phyloP scores from a whole-genome alignment of 2,888 invertebrate genomes.

The Trachelus tabidus region DNA sequence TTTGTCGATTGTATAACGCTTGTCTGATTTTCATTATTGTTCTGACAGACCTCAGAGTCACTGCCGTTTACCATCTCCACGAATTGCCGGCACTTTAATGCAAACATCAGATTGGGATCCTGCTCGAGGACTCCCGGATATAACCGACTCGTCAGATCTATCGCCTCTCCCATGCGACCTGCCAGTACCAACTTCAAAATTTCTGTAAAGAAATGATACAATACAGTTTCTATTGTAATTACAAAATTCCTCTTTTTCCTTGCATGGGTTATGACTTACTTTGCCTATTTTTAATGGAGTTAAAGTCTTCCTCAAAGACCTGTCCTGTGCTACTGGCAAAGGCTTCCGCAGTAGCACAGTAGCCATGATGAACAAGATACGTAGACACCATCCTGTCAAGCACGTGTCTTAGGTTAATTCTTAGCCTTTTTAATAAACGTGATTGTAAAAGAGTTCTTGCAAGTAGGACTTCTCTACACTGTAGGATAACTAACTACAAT shows the following conservation, averaged over 20 bases:
- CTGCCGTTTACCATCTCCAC: conserved; percentile 98
- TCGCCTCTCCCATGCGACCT: conserved; percentile 96
- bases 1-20: conserved; percentile 88
- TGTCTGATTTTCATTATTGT: conserved; percentile 69
- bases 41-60: conserved; percentile 75
- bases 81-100: conserved; percentile 97
- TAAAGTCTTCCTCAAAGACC: conserved; percentile 90
- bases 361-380: conserved; percentile 98
- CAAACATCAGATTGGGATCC: conserved; percentile 91
- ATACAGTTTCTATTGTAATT: not conserved
- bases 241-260: not conserved
- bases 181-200: conserved; percentile 92
- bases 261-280: conserved; percentile 71
- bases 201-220: conserved; percentile 70
- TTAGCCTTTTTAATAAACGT: not conserved
- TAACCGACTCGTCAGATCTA: conserved; percentile 86
- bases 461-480: not conserved
- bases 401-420: not conserved
- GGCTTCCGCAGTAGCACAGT: conserved; percentile 95
- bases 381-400: conserved; percentile 91
- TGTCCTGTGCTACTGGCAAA: conserved; percentile 92
- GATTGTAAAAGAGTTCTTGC: not conserved
- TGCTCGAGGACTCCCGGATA: conserved; percentile 95
- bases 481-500: not conserved
- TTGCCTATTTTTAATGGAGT: conserved; percentile 96